A percentile compares a stretch with the other conserved stretches of the same genome.
Evolutionary conservation across 2,797 vertebrate genomes (phyloP).

Genomic region (Pampus argenteus): DNA sequence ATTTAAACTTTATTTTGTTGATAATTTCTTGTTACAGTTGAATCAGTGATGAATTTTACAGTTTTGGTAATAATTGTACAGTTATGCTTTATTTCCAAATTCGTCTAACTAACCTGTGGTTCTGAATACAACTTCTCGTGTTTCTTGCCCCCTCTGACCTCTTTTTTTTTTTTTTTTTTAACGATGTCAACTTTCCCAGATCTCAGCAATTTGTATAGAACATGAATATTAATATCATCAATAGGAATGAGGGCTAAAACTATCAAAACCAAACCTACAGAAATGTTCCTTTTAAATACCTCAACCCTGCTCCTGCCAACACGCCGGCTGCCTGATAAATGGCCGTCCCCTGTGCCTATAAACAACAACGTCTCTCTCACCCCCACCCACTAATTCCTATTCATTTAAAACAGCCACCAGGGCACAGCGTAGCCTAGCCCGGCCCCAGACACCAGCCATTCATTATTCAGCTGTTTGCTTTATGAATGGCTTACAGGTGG

Average conservation of each 20-base stretch:
- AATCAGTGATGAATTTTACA: no score
- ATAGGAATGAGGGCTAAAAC: neutral
- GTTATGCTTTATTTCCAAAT: no score
- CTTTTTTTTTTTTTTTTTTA: no score
- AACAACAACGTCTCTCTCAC: conserved; percentile 75
- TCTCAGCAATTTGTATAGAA: neutral
- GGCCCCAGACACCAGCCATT: conserved; percentile 85
- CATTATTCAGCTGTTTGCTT: conserved; percentile 98
- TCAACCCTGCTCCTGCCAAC: conserved; percentile 58
- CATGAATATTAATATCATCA: neutral
- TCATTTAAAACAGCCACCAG: conserved; percentile 92
- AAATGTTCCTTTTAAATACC: conserved; percentile 29
- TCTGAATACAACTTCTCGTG: neutral
- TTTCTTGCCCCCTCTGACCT: neutral
- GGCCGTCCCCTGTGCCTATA: conserved; percentile 78
- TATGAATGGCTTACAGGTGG: conserved; percentile 99
- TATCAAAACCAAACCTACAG: conserved; percentile 7
- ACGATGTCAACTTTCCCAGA: neutral
- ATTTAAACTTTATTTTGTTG: no score
- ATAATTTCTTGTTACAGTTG: no score
- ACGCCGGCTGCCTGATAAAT: conserved; percentile 81
- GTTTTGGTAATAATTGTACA: no score
- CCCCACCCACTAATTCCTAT: conserved; percentile 91
- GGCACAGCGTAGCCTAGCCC: conserved; percentile 80
- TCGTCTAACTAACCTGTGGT: no score